A percentile compares a stretch with the other conserved stretches of the same genome.
Conservation (phyloP, 2,888 invertebrate species). For the Stenchaetothrips biformis region DNA sequence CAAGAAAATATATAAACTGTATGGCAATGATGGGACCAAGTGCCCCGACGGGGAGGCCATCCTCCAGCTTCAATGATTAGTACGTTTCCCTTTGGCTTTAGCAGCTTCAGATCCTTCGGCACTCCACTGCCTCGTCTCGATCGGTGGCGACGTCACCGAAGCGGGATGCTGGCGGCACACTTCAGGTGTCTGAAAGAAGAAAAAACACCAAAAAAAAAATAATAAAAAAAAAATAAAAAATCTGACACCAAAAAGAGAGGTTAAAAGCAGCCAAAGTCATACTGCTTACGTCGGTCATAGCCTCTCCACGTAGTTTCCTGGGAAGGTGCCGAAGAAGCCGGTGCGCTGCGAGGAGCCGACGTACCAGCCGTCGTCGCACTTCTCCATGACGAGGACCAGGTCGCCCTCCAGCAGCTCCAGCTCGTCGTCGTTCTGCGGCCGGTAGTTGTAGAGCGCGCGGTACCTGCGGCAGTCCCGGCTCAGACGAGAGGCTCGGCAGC, state of each 20-base stretch:
- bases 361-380: constrained; percentile 99
- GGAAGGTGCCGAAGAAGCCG: constrained; percentile 97
- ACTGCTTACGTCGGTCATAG: constrained; percentile 43
- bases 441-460: constrained; percentile 92
- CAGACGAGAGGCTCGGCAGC: neutral
- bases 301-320: constrained; percentile 87
- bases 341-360: constrained; percentile 93
- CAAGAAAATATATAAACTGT: neutral
- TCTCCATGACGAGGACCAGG: constrained; percentile 90
- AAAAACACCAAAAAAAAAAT: neutral
- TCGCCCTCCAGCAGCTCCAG: constrained; percentile 90
- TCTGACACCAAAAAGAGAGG: neutral
- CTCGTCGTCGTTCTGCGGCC: constrained; percentile 95
- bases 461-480: constrained; percentile 58
- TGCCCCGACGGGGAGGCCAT: neutral
- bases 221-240: neutral
- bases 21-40: neutral
- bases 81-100: constrained; percentile 20
- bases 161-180: neutral
- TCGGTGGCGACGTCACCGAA: constrained; percentile 40
- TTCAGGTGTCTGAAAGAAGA: neutral
- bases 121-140: constrained; percentile 47
- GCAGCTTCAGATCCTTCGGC: neutral
- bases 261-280: neutral
- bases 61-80: neutral